Evolutionary conservation across 2,888 invertebrate genomes (phyloP), one percentile per base, ranked within the genome.

Genomic region (Troilus luridus): DNA sequence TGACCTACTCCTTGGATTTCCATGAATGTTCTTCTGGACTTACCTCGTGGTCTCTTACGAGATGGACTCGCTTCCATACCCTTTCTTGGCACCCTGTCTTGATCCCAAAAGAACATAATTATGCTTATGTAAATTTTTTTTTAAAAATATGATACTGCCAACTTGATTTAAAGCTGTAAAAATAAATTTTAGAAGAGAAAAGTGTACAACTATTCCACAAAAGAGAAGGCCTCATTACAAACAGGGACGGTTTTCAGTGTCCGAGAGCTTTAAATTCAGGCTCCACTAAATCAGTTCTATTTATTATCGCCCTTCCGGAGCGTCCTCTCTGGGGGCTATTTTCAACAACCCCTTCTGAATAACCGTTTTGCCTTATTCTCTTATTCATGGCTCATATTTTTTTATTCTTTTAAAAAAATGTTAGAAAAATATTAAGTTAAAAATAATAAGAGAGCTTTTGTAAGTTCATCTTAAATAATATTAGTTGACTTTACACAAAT

Each of bases 321-420:
- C 72, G 6, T 7, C 67, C 72, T 8, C 27, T 41, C 72, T 41
- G 27, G 17, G 27, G 72, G 72, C 72, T 77, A 77, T 77, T 77
- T 77, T 77, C 72, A 77, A 77, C 72, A 77, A 77, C 72, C 72
- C 72, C 72, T 77, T 41, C 72, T 77, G 72, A 77, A 77, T 77
- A 77, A 27, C 72, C 72, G 72, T 14, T 77, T 77, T 41, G 72
- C 41, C 17, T 77, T 41, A 41, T 77, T 77, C 72, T 41, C 72
- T 77, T 77, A 77, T 77, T 41, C 41, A 41, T 41, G 27, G 72
- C 72, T 19, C 72, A 77, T 77, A 41, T 77, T 77, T 41, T 77
- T 41, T 19, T 24, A 41, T 41, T 17, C 27, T 41, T 77, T 17
- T 17, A 41, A 41, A 27, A 24, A 14, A 24, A 24, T 5, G 24